Evolutionary conservation across 2,888 invertebrate genomes (phyloP), one percentile per base, ranked within the genome.

Genomic region (Lepidochrysops patricia): DNA sequence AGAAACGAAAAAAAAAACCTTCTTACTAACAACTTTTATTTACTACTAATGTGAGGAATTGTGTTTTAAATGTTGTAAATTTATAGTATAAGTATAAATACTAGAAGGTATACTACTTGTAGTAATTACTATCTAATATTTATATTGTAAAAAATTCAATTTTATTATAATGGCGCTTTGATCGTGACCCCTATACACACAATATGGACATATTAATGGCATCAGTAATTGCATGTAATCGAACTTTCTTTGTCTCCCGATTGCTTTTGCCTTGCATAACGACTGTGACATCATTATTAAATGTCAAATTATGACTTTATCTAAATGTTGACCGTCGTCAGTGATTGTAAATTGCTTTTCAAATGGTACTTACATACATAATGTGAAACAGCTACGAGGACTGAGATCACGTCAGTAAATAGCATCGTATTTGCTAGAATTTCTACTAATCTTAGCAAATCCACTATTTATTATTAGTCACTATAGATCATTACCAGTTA

Each of bases 161-260:
- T 19, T 43, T 15, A 19, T 43, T 43, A 15, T 43, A 19, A 19
- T 43, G 12, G 23, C 19, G 2, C 26, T 50, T 13, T 26, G 50
- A 13, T 50, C 50, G 50, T 26, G 26, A 50, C 26, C 50, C 26
- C 13, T 5, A 26, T 50, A 50, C 26, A 26, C 29, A 4, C 4
- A 26, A 50, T 6, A 50, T 26, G 50, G 26, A 25, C 50, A 26
- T 50, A n/a, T n/a, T n/a, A 50, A 50, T 50, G 26, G 26, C 26
- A 2, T 43, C 23, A 12, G 26, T 50, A 26, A 50, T 50, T 6
- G 7, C 26, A 23, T 25, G 25, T 49, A 50, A 50, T 26, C 5
- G 26, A n/a, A 50, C 50, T 50, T 50, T 26, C 50, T 50, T 50
- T 50, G 50, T 50, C 25, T 50, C 26, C 6, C 50, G 6, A 50